Conservation (phyloP, 2,888 invertebrate species). For the Laothoe populi region DNA sequence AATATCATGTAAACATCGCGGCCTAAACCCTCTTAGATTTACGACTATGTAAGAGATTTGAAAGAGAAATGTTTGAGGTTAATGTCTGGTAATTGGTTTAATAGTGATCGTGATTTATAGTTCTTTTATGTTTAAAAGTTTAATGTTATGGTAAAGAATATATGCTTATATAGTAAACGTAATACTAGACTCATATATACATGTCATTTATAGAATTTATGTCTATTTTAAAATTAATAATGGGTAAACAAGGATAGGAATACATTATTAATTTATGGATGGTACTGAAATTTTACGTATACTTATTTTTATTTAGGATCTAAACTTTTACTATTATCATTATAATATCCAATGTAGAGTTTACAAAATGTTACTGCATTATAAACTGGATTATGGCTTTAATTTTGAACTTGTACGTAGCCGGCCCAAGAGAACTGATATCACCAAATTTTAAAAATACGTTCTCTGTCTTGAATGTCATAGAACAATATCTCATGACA, state of each 20-base stretch:
- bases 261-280: too few relatives aligned
- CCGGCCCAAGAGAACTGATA: neutral
- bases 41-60: conserved; percentile 1
- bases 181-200: neutral
- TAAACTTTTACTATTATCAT: too few relatives aligned
- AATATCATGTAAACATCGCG: conserved; percentile 16
- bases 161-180: neutral
- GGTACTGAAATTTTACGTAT: too few relatives aligned
- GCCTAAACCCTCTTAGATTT: conserved; percentile 16
- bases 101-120: conserved; percentile 6
- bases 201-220: neutral
- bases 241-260: too few relatives aligned
- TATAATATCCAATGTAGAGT: too few relatives aligned
- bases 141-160: neutral
- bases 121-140: neutral
- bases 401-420: neutral
- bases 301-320: too few relatives aligned
- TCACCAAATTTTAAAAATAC: neutral
- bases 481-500: neutral
- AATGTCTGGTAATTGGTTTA: conserved; percentile 9
- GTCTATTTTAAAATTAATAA: too few relatives aligned
- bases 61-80: conserved; percentile 16
- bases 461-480: neutral
- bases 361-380: too few relatives aligned
- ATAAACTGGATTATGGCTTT: too few relatives aligned